These are phyloP conservation scores for Axis porcinus DNA, from an alignment of 2,113 vertebrate species.

Conservation along the genomic window DNA sequence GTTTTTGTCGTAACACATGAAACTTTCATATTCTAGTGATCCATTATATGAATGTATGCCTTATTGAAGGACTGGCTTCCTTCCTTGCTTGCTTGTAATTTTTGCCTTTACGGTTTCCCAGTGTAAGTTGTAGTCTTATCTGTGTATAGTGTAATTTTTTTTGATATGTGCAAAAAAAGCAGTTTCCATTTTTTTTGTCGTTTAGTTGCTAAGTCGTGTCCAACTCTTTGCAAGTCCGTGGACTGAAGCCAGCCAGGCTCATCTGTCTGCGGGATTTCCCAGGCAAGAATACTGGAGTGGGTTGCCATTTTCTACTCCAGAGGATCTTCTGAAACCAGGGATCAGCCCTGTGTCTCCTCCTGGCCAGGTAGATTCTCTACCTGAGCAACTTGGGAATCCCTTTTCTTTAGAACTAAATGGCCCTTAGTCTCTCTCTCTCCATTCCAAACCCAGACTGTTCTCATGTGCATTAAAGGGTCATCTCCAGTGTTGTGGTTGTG, in stretches of 20 bases:
- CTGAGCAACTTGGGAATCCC: neutral
- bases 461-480: neutral
- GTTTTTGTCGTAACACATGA: neutral
- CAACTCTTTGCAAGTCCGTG: neutral
- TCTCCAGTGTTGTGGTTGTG: neutral
- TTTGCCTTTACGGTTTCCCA: neutral
- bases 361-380: neutral
- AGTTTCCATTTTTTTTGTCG: neutral
- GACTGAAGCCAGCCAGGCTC: neutral
- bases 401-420: neutral
- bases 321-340: neutral
- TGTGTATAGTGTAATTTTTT: neutral
- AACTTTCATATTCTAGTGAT: neutral
- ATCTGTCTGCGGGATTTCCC: neutral
- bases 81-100: neutral
- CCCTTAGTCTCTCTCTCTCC: neutral
- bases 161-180: neutral
- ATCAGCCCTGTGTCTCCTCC: neutral
- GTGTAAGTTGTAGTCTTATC: neutral
- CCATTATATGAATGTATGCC: neutral
- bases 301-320: neutral
- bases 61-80: neutral
- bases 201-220: neutral
- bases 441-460: neutral
- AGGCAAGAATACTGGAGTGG: neutral